Conservation (phyloP, 2,113 vertebrate species). For the Tetraodon nigroviridis region DNA sequence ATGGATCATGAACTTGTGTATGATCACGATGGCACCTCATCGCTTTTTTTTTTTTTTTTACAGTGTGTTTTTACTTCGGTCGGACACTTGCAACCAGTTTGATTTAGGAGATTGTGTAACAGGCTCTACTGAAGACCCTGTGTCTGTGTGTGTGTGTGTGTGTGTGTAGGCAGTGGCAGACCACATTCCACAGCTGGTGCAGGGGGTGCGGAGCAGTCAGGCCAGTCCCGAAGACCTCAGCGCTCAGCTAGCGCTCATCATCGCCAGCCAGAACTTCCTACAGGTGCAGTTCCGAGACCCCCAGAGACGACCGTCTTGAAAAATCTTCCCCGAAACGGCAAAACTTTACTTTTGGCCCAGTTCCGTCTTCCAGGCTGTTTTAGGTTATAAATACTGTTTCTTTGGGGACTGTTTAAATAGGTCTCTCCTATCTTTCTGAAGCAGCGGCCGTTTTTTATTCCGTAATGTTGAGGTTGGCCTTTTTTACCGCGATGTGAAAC, state of each 20-base stretch:
- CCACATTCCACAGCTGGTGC: constrained; percentile 95
- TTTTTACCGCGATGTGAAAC: neutral
- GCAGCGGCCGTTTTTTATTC: neutral
- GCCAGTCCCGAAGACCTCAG: constrained; percentile 92
- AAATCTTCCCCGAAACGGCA: neutral
- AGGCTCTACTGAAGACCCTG: too few species aligned
- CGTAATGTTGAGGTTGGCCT: neutral
- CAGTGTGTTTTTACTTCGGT: too few species aligned
- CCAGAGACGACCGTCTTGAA: neutral
- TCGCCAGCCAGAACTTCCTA: constrained; percentile 96
- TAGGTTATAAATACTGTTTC: constrained; percentile 49
- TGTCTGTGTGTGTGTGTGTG: constrained; percentile 18
- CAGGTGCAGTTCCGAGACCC: constrained; percentile 75
- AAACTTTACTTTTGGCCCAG: constrained; percentile 21
- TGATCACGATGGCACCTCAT: too few species aligned
- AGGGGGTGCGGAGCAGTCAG: constrained; percentile 93
- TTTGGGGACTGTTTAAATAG: constrained; percentile 45
- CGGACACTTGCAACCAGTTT: neutral
- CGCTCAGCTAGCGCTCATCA: constrained; percentile 90
- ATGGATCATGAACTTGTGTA: too few species aligned
- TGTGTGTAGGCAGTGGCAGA: constrained; percentile 85
- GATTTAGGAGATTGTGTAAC: neutral
- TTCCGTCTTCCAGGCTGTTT: constrained; percentile 36
- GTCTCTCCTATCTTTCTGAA: constrained; percentile 34
- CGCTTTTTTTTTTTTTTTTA: too few species aligned